A percentile compares a stretch with the other conserved stretches of the same genome.
Conservation (phyloP, 2,888 invertebrate species). For the Acleris cristana region DNA sequence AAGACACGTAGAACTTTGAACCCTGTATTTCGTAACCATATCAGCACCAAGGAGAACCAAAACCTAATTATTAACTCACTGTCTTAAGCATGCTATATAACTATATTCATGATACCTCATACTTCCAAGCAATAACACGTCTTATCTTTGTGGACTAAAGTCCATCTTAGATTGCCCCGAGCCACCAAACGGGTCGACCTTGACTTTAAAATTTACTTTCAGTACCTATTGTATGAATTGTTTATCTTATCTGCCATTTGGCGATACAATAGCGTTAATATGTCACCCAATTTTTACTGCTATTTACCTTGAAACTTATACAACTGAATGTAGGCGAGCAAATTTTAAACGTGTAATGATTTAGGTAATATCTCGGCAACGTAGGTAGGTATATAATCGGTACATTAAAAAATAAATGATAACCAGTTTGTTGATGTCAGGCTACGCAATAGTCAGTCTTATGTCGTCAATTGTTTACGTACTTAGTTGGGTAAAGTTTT, state of each 20-base stretch:
- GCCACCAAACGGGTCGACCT: slow-evolving; percentile 6
- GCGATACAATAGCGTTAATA: not conserved
- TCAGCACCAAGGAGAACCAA: too few relatives aligned
- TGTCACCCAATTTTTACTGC: not conserved
- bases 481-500: too few relatives aligned
- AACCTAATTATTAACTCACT: not conserved
- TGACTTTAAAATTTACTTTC: slow-evolving; percentile 23
- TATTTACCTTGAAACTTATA: slow-evolving; percentile 10
- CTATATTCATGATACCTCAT: not conserved
- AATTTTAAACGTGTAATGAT: not conserved
- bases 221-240: slow-evolving; percentile 8
- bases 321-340: slow-evolving; percentile 12
- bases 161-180: slow-evolving; percentile 1
- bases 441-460: too few relatives aligned
- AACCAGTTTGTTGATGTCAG: too few relatives aligned
- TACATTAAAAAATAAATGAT: too few relatives aligned
- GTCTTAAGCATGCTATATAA: not conserved
- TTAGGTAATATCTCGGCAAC: too few relatives aligned
- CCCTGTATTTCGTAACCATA: too few relatives aligned
- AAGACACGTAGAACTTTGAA: too few relatives aligned
- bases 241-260: slow-evolving; percentile 33
- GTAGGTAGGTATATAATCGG: too few relatives aligned
- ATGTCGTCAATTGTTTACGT: too few relatives aligned
- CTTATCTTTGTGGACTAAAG: not conserved
- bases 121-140: slow-evolving; percentile 1